Evolutionary conservation across 2,888 invertebrate genomes (phyloP).

Genomic region (Autographa gamma): DNA sequence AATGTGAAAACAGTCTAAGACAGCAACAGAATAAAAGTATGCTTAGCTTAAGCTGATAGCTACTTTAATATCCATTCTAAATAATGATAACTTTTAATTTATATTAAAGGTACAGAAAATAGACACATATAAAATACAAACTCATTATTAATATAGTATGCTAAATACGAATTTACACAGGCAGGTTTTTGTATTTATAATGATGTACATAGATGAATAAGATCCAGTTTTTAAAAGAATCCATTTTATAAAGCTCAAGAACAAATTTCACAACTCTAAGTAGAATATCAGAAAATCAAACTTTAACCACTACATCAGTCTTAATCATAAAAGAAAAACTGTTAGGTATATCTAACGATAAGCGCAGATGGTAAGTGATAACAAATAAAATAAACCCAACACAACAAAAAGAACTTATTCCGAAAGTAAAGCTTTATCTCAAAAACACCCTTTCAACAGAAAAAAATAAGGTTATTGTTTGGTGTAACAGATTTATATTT

Average conservation of each 20-base stretch:
- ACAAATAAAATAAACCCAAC: conserved; percentile 31
- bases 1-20: neutral
- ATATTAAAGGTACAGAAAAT: too few species aligned
- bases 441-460: conserved; percentile 56
- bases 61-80: too few species aligned
- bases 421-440: conserved; percentile 41
- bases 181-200: too few species aligned
- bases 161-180: too few species aligned
- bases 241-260: too few species aligned
- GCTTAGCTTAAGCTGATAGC: neutral
- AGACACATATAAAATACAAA: too few species aligned
- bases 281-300: too few species aligned
- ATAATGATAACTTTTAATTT: too few species aligned
- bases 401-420: conserved; percentile 49
- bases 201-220: too few species aligned
- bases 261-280: too few species aligned
- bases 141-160: too few species aligned
- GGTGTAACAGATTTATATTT: conserved; percentile 58
- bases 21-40: conserved; percentile 13
- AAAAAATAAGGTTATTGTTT: conserved; percentile 62
- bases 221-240: too few species aligned
- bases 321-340: neutral
- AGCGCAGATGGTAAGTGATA: conserved; percentile 3
- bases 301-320: neutral
- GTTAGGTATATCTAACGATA: neutral